phyloP scores from a whole-genome alignment of 2,113 vertebrate genomes.

The Larimichthys crocea region DNA sequence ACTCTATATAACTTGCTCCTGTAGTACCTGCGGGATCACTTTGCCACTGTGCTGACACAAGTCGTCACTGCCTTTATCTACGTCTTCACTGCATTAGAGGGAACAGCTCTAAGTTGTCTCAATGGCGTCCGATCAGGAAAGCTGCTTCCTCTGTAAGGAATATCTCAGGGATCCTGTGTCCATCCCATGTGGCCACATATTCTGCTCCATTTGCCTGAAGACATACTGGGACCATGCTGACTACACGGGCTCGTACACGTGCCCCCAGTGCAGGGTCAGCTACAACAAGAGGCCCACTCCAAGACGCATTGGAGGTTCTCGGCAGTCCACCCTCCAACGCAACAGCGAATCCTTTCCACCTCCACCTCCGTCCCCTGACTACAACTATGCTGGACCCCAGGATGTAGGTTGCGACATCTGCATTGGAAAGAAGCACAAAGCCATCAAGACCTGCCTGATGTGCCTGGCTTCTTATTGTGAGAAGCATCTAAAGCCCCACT shows the following conservation, averaged over 20 bases:
- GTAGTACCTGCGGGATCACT: constrained; percentile 71
- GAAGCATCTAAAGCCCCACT: constrained; percentile 91
- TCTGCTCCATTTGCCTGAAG: constrained; percentile 84
- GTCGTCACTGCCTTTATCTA: constrained; percentile 1
- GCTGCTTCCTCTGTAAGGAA: constrained; percentile 86
- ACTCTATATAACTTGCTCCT: constrained; percentile 78
- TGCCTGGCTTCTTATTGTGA: constrained; percentile 94
- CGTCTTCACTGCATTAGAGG: neutral
- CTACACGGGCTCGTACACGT: constrained; percentile 77
- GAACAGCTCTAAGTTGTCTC: neutral
- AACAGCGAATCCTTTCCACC: constrained; percentile 76
- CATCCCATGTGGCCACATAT: constrained; percentile 84
- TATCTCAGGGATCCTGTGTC: constrained; percentile 83
- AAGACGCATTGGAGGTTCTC: constrained; percentile 72
- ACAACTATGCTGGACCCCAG: constrained; percentile 83
- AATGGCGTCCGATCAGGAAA: constrained; percentile 82
- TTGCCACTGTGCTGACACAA: constrained; percentile 68
- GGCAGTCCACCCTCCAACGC: constrained; percentile 60
- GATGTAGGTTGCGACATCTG: constrained; percentile 88
- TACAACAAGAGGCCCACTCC: constrained; percentile 85
- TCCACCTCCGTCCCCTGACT: constrained; percentile 83
- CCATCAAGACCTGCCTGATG: constrained; percentile 90
- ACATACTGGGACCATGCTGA: constrained; percentile 88
- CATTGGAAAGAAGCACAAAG: constrained; percentile 86
- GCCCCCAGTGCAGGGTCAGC: constrained; percentile 82